Evolutionary conservation across 2,888 invertebrate species (phyloP).

Genomic region (Elmis aenea): DNA sequence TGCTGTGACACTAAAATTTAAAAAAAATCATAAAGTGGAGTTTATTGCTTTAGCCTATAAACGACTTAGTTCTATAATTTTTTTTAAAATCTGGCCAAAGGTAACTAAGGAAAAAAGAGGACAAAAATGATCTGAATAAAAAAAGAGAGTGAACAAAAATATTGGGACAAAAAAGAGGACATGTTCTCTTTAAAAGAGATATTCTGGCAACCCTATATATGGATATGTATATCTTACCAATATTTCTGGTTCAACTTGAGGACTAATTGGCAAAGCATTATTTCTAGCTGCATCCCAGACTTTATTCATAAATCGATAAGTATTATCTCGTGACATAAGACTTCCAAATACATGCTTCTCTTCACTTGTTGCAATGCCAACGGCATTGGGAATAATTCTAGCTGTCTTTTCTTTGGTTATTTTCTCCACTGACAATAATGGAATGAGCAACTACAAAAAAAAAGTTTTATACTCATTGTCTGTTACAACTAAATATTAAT

Average conservation of each 20-base stretch:
- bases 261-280: conserved; percentile 32
- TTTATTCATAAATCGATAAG: conserved; percentile 80
- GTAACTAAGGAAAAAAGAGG: too few species aligned
- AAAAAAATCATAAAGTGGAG: too few species aligned
- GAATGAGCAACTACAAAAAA: conserved; percentile 72
- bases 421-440: conserved; percentile 76
- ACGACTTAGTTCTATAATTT: too few species aligned
- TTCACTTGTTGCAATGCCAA: conserved; percentile 79
- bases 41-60: too few species aligned
- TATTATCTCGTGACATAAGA: conserved; percentile 81
- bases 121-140: too few species aligned
- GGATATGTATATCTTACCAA: conserved; percentile 11
- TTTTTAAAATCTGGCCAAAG: too few species aligned
- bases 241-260: conserved; percentile 36
- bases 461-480: conserved; percentile 2
- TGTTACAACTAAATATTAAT: neutral
- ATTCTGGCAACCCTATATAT: too few species aligned
- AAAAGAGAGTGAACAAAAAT: too few species aligned
- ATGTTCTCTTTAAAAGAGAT: too few species aligned
- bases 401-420: conserved; percentile 93
- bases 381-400: conserved; percentile 90
- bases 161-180: too few species aligned
- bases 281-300: conserved; percentile 69
- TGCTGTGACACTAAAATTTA: too few species aligned
- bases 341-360: conserved; percentile 88